Evolutionary conservation across 2,113 vertebrate genomes (phyloP), one percentile per base, ranked within the genome.

Genomic region (Thamnophis sirtalis): DNA sequence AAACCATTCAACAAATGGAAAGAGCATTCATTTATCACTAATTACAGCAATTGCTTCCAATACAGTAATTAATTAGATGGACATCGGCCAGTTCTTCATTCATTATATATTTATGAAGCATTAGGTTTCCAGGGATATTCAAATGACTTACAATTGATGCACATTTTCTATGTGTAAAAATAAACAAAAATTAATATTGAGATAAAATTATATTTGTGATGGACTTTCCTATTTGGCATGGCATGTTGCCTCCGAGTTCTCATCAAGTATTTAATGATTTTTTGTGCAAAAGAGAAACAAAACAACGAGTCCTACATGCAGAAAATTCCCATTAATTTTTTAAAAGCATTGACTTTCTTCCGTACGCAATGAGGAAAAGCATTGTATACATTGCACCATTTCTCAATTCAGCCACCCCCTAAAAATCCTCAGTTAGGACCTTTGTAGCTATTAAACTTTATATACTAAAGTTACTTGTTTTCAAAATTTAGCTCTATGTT

Each of bases 221-320:
- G 73, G 86, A 97, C 97, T 97, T 97, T 97, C 86, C 94, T 96
- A 97, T 96, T 96, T 96, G 95, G 92, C 92, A 95, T 96, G 94
- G 95, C 95, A 94, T 96, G 93, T 95, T 94, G 95, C 94, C 96
- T 93, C 95, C 94, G 95, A 96, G 38, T 96, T 95, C 95, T 98
- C 95, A 97, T 98, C 97, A 98, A 97, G 84, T 97, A 98, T 98
- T 98, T 97, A 98, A 97, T 90, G 96, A 94, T 96, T 97, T 96
- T 96, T 97, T 97, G 97, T 97, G 97, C 97, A 92, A 93, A 97
- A 96, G 5, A 9, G 28, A 9, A 22, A 33, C 33, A 80, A 80
- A 80, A 38, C 68, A 73, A 73, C n/a, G 2, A 51, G 24, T 93
- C 95, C 96, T 96, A 96, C 96, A 94, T 96, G 96, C 90, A 92